Conservation (phyloP, 2,113 vertebrate genomes). For the Phodopus roborovskii region DNA sequence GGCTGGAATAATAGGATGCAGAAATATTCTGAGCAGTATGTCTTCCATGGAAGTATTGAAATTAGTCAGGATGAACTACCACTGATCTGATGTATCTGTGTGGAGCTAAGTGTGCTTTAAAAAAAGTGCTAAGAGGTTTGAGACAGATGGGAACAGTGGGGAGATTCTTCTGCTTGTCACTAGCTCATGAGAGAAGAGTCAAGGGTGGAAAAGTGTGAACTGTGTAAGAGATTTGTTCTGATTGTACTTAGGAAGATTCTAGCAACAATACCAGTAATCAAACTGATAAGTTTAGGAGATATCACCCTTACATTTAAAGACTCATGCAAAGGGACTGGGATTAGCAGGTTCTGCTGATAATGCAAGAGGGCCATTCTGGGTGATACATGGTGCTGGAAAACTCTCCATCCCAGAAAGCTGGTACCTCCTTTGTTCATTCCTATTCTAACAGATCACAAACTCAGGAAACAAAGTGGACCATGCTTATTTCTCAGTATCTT, state of each 20-base stretch:
- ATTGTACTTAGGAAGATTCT: neutral
- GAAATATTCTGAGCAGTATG: neutral
- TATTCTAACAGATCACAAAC: neutral
- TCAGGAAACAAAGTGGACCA: neutral
- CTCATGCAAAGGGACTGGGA: too few species aligned
- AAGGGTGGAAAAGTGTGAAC: neutral
- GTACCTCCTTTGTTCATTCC: neutral
- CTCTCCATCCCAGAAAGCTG: neutral
- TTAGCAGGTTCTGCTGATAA: neutral
- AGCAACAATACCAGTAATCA: neutral
- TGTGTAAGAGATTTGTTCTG: neutral
- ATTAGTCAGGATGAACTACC: neutral
- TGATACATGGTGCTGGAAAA: rapidly evolving
- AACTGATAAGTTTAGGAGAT: neutral
- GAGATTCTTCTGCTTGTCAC: neutral
- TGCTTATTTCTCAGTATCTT: neutral
- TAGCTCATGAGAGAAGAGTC: neutral
- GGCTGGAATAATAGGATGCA: neutral
- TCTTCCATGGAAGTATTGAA: neutral
- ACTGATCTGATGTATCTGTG: neutral
- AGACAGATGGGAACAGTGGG: neutral
- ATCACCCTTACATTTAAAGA: neutral
- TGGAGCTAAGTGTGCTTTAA: neutral
- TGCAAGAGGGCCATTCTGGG: neutral
- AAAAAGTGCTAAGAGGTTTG: neutral